Evolutionary conservation across 2,797 vertebrate genomes (phyloP).

Genomic region (Xyrichtys novacula): DNA sequence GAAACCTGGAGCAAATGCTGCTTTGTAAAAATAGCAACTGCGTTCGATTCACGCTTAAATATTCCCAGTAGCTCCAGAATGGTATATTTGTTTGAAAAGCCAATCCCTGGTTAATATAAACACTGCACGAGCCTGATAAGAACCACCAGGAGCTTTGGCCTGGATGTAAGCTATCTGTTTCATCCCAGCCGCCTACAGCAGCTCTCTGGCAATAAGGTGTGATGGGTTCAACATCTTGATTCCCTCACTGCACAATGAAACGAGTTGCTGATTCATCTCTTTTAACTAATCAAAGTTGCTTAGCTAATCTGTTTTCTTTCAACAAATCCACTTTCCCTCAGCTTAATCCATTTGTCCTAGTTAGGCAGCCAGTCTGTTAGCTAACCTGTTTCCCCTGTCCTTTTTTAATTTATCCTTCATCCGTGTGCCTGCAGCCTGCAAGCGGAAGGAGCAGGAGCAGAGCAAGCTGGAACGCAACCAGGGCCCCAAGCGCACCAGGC

Average conservation of each 20-base stretch:
- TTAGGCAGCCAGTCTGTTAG: slow-evolving; percentile 74
- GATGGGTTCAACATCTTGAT: slow-evolving; percentile 70
- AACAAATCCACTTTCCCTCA: slow-evolving; percentile 80
- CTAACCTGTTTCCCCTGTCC: slow-evolving; percentile 53
- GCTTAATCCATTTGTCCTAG: slow-evolving; percentile 83
- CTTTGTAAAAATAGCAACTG: no score
- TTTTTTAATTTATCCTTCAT: slow-evolving; percentile 41
- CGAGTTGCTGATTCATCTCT: slow-evolving; percentile 82
- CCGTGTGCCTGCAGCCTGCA: slow-evolving; percentile 84
- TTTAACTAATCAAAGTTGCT: slow-evolving; percentile 82
- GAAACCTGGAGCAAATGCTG: no score
- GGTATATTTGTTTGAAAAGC: no score
- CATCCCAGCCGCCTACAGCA: slow-evolving; percentile 42
- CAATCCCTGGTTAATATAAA: slow-evolving; percentile 2
- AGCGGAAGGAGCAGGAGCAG: slow-evolving; percentile 91
- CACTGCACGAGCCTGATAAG: slow-evolving; percentile 25
- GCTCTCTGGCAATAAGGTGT: slow-evolving; percentile 67
- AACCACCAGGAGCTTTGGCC: slow-evolving; percentile 29
- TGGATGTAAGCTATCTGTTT: slow-evolving; percentile 30
- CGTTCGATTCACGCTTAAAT: no score
- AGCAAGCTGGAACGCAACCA: slow-evolving; percentile 89
- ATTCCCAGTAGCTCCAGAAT: no score
- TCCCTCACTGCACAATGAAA: slow-evolving; percentile 67
- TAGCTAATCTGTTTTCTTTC: slow-evolving; percentile 82
- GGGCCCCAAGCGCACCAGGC: slow-evolving; percentile 88